phyloP scores from a whole-genome alignment of 2,888 invertebrate species.

The Zootermopsis nevadensis region DNA sequence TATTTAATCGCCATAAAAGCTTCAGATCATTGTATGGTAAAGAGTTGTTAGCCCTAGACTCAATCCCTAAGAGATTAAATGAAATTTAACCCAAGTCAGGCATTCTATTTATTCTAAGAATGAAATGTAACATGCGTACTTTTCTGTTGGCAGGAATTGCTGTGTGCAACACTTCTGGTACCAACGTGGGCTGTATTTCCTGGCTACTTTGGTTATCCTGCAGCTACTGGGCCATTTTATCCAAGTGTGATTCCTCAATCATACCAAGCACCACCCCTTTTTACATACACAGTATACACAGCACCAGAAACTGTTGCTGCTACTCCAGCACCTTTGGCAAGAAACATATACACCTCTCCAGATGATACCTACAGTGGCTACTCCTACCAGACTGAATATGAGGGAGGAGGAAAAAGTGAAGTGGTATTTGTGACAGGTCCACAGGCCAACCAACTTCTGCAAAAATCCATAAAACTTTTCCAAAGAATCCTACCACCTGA shows the following conservation, averaged over 20 bases:
- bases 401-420: conserved; percentile 43
- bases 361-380: conserved; percentile 41
- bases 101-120: too few species aligned
- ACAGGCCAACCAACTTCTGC: conserved; percentile 45
- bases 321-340: background rate
- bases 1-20: too few species aligned
- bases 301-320: background rate
- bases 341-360: conserved; percentile 19
- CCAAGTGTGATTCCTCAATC: background rate
- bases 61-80: too few species aligned
- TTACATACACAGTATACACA: conserved; percentile 26
- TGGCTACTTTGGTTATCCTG: background rate
- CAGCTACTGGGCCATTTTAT: background rate
- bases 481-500: background rate
- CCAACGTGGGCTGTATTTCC: background rate
- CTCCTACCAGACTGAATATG: conserved; percentile 44
- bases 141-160: conserved; percentile 13
- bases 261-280: conserved; percentile 15
- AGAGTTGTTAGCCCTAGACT: too few species aligned
- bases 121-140: background rate
- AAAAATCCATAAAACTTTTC: conserved; percentile 38
- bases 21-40: too few species aligned
- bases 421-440: conserved; percentile 48
- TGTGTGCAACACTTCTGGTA: conserved; percentile 10
- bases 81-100: too few species aligned